phyloP scores from a whole-genome alignment of 2,113 vertebrate genomes.

The Capreolus pygargus region DNA sequence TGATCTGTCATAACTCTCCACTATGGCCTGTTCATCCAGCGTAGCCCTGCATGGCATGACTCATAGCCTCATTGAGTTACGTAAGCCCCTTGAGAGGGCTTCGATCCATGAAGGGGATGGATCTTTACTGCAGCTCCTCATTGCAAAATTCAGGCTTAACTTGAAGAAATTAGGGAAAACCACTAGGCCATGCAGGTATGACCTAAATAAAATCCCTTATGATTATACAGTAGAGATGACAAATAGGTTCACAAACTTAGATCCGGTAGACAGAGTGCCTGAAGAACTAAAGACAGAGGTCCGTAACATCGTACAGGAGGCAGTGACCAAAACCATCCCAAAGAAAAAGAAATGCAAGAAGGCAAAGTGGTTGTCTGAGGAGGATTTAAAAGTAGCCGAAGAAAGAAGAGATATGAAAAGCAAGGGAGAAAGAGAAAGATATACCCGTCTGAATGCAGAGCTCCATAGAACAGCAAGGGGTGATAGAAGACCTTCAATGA shows the following conservation, averaged over 20 bases:
- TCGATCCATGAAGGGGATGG: not conserved
- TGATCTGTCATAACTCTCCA: not conserved
- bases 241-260: not conserved
- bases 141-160: not conserved
- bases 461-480: not conserved
- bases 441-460: not conserved
- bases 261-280: not conserved
- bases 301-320: not conserved
- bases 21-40: not conserved
- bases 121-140: not conserved
- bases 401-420: not conserved
- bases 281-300: not conserved
- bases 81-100: not conserved
- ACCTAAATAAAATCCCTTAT: not conserved
- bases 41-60: fast-evolving
- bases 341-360: not conserved
- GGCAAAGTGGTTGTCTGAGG: not conserved
- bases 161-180: not conserved
- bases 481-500: not conserved
- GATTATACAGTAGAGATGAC: not conserved
- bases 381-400: not conserved
- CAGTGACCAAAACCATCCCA: not conserved
- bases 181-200: not conserved
- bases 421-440: not conserved
- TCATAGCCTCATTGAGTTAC: fast-evolving